Evolutionary conservation across 1,140 invertebrate species (phyloP).

Genomic region (Pissodes strobi): DNA sequence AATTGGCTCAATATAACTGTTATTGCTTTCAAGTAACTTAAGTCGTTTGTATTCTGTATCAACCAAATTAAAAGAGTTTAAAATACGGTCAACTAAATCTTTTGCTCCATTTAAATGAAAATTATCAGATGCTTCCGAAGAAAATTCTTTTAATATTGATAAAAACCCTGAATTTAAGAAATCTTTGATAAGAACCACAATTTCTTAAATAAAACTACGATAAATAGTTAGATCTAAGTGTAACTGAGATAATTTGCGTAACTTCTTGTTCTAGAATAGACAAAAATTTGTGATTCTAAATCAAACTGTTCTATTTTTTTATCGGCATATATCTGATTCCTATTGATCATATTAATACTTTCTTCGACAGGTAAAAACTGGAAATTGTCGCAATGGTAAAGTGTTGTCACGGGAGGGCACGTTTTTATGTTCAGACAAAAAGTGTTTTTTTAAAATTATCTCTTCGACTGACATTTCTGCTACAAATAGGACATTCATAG

Average conservation of each 20-base stretch:
- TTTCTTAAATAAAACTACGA: slow-evolving; percentile 5
- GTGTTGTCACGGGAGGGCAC: not conserved
- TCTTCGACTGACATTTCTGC: not conserved
- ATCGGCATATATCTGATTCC: not conserved
- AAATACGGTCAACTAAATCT: not conserved
- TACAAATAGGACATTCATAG: slow-evolving; percentile 14
- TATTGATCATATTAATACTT: not conserved
- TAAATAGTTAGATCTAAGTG: slow-evolving; percentile 4
- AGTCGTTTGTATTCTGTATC: slow-evolving; percentile 13
- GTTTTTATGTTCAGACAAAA: not conserved
- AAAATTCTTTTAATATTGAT: slow-evolving; percentile 10
- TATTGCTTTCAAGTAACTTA: slow-evolving; percentile 11
- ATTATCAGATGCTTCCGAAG: not conserved
- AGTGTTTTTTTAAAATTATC: slow-evolving; percentile 17
- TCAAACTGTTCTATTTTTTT: not conserved
- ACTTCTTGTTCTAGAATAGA: not conserved
- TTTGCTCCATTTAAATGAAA: not conserved
- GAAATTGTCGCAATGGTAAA: not conserved
- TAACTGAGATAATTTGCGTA: slow-evolving; percentile 3
- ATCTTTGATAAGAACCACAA: not conserved
- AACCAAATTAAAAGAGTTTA: slow-evolving; percentile 7
- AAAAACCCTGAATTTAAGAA: slow-evolving; percentile 12
- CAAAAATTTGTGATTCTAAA: not conserved
- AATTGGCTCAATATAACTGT: slow-evolving; percentile 8
- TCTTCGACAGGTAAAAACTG: no score